phyloP scores from a whole-genome alignment of 1,140 invertebrate species.

The Holcopasites calliopsidis region DNA sequence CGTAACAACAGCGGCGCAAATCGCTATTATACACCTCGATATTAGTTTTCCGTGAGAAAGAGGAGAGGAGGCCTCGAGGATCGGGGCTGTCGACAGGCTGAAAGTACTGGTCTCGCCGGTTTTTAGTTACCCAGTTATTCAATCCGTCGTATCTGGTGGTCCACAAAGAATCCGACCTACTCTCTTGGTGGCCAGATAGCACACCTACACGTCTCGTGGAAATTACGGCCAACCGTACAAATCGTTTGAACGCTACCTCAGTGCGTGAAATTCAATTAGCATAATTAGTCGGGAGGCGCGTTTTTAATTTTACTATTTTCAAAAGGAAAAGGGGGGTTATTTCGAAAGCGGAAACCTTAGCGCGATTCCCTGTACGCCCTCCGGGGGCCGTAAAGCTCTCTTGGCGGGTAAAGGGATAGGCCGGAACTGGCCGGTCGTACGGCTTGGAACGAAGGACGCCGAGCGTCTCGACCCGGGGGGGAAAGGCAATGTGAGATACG shows the following conservation, averaged over 20 bases:
- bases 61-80: neutral
- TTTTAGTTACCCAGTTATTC: conserved; percentile 69
- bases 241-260: too few relatives aligned
- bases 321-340: neutral
- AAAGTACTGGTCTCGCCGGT: conserved; percentile 47
- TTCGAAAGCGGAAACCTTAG: conserved; percentile 41
- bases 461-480: conserved; percentile 44
- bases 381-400: conserved; percentile 36
- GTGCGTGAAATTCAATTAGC: too few relatives aligned
- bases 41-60: conserved; percentile 8
- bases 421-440: conserved; percentile 54
- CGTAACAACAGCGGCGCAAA: neutral
- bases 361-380: conserved; percentile 40
- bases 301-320: too few relatives aligned
- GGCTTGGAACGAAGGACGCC: conserved; percentile 51
- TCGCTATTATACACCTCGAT: neutral
- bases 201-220: too few relatives aligned
- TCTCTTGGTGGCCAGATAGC: conserved; percentile 64
- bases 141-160: conserved; percentile 69
- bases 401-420: conserved; percentile 60
- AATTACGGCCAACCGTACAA: too few relatives aligned
- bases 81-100: conserved; percentile 13
- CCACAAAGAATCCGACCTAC: conserved; percentile 58
- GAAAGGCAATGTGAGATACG: conserved; percentile 61
- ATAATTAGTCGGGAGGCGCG: too few relatives aligned